phyloP scores from a whole-genome alignment of 2,888 invertebrate species.

The Lasioglossum vierecki region DNA sequence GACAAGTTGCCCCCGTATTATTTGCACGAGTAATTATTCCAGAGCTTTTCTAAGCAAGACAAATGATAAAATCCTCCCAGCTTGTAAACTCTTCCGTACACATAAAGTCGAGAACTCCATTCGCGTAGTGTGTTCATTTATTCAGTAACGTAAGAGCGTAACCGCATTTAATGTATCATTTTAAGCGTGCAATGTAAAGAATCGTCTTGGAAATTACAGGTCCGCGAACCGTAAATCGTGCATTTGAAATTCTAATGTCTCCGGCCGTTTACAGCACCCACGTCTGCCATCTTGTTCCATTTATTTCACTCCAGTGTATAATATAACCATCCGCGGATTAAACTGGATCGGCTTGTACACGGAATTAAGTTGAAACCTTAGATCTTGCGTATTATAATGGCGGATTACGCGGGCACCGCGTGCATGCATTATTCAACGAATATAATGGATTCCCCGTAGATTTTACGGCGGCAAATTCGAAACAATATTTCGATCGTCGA shows the following conservation, averaged over 20 bases:
- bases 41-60: background rate
- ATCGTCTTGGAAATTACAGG: background rate
- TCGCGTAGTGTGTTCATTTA: background rate
- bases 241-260: conserved; percentile 7
- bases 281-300: background rate
- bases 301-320: background rate
- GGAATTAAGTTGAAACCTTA: background rate
- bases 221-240: background rate
- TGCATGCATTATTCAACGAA: background rate
- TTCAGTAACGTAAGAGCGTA: background rate
- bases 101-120: background rate
- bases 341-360: background rate
- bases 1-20: background rate
- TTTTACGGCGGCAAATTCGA: background rate
- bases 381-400: background rate
- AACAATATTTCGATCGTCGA: background rate
- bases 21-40: background rate
- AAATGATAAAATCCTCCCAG: background rate
- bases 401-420: background rate
- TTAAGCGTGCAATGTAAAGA: background rate
- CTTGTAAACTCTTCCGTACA: background rate
- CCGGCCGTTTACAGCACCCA: background rate
- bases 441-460: background rate
- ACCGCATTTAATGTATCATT: background rate
- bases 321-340: background rate